Evolutionary conservation across 2,113 vertebrate species (phyloP).

Genomic region (Heterocephalus glaber): DNA sequence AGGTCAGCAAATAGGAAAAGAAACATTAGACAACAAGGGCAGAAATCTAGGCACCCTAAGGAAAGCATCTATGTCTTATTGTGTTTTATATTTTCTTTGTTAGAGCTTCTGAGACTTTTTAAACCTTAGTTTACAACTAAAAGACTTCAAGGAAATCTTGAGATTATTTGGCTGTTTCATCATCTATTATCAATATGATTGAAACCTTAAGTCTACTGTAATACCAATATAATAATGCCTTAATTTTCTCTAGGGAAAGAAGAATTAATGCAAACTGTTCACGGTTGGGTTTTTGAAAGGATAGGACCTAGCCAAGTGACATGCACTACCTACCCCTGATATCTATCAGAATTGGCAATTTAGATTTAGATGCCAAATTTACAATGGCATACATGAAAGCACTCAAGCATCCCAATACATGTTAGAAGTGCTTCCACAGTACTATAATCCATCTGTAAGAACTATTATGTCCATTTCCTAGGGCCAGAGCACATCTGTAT

Average conservation of each 20-base stretch:
- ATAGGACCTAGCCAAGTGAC: neutral
- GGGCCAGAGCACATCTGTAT: neutral
- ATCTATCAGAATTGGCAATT: neutral
- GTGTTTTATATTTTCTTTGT: slow-evolving; percentile 25
- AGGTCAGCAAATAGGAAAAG: neutral
- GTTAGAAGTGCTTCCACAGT: neutral
- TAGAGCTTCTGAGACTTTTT: neutral
- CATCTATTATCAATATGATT: neutral
- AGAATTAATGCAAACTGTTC: neutral
- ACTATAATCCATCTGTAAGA: neutral
- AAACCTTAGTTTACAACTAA: neutral
- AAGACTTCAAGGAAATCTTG: neutral
- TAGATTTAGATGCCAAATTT: neutral
- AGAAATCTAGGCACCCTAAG: neutral
- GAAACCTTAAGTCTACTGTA: neutral
- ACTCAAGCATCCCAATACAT: neutral
- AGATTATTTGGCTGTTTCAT: neutral
- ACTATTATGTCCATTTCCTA: neutral
- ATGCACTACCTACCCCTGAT: neutral
- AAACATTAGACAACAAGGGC: neutral
- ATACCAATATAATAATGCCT: neutral
- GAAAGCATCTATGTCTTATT: neutral
- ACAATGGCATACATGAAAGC: neutral
- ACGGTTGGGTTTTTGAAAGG: neutral
- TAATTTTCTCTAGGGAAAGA: neutral